A percentile compares a stretch with the other conserved stretches of the same genome.
Conservation (phyloP, 2,797 vertebrate genomes). For the Podarcis lilfordi region DNA sequence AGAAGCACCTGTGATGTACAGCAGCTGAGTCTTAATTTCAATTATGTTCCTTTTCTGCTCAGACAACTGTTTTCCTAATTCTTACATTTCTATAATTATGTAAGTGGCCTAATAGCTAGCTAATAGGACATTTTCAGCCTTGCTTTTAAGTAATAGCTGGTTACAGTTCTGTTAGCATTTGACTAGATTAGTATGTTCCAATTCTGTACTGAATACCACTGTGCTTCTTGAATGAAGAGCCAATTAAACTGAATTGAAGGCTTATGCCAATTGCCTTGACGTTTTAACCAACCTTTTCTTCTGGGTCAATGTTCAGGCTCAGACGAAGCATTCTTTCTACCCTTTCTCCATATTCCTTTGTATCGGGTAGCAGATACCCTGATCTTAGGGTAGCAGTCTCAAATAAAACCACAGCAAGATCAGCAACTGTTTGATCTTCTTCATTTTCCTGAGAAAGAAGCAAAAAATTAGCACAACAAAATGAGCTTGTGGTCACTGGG, state of each 20-base stretch:
- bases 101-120: not conserved
- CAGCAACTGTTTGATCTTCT: slow-evolving; percentile 91
- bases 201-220: not conserved
- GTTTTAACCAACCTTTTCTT: slow-evolving; percentile 81
- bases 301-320: slow-evolving; percentile 90
- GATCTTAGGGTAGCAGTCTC: slow-evolving; percentile 97
- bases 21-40: no score
- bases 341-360: slow-evolving; percentile 92
- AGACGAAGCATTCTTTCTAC: slow-evolving; percentile 98
- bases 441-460: slow-evolving; percentile 80
- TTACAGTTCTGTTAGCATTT: not conserved
- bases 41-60: no score
- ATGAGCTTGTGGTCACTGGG: not conserved
- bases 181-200: not conserved
- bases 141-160: not conserved
- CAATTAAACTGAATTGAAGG: no score
- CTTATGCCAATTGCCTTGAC: not conserved
- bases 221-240: not conserved
- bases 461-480: not conserved
- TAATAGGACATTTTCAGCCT: not conserved
- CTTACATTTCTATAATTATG: no score
- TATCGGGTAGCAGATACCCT: slow-evolving; percentile 93
- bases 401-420: slow-evolving; percentile 93
- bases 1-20: not conserved
- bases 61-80: no score